Evolutionary conservation across 1,140 invertebrate genomes (phyloP).

Genomic region (Sitophilus oryzae): DNA sequence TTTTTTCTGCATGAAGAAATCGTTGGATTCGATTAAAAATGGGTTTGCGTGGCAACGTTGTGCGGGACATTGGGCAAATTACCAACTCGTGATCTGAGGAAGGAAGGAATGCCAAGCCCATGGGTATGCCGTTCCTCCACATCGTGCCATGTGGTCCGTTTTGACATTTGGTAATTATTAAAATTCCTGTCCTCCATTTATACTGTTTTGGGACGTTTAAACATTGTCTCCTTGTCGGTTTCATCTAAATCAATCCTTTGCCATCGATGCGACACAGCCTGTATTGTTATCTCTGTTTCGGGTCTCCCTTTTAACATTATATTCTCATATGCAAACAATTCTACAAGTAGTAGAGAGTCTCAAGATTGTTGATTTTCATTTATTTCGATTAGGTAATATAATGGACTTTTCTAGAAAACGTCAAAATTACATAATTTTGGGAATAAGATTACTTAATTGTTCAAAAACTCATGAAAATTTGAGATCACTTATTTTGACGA

Average conservation of each 20-base stretch:
- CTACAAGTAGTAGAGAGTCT: too few relatives aligned
- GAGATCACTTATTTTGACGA: too few relatives aligned
- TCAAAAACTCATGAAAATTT: too few relatives aligned
- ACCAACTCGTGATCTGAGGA: not conserved
- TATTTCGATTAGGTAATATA: too few relatives aligned
- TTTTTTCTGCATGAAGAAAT: too few relatives aligned
- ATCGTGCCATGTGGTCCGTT: not conserved
- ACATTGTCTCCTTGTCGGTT: not conserved
- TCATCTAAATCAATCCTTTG: not conserved
- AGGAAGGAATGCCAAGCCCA: not conserved
- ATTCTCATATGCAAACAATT: too few relatives aligned
- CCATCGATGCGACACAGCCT: not conserved
- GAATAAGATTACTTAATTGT: too few relatives aligned
- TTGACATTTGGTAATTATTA: not conserved
- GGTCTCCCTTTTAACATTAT: too few relatives aligned
- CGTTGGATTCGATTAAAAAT: too few relatives aligned
- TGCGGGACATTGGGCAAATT: not conserved
- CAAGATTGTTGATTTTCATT: too few relatives aligned
- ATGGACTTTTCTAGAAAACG: too few relatives aligned
- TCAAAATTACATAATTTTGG: too few relatives aligned
- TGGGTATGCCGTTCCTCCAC: not conserved
- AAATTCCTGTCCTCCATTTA: not conserved
- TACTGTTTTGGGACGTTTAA: not conserved
- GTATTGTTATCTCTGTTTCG: not conserved
- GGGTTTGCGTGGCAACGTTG: not conserved